Percentiles rank a stretch among this genome's conserved stretches.
phyloP scores from a whole-genome alignment of 2,888 invertebrate species.

The Sinelater perroti region DNA sequence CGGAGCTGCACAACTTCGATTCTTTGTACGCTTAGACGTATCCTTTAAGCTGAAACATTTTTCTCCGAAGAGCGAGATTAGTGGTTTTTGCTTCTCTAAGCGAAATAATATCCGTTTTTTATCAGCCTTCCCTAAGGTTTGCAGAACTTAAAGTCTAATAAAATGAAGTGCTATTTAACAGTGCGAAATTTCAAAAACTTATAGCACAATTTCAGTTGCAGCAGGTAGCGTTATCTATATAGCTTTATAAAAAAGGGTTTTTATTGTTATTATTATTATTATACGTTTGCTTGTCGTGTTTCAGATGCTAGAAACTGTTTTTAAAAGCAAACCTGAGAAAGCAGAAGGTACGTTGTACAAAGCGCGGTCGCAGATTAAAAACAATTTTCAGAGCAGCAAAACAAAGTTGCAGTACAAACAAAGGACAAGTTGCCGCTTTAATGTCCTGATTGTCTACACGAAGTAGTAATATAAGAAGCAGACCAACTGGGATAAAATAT shows the following conservation, averaged over 20 bases:
- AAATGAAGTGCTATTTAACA: constrained; percentile 15
- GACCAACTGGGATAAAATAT: constrained; percentile 14
- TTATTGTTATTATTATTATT: too few species aligned
- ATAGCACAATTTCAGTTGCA: too few species aligned
- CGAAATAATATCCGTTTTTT: constrained; percentile 19
- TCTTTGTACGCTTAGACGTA: neutral
- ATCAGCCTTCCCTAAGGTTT: constrained; percentile 12
- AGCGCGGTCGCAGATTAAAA: too few species aligned
- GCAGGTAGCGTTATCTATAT: too few species aligned
- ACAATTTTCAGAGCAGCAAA: too few species aligned
- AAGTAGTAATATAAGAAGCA: constrained; percentile 10
- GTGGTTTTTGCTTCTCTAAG: constrained; percentile 6
- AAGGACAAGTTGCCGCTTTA: constrained; percentile 4
- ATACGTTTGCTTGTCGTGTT: too few species aligned
- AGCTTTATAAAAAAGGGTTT: too few species aligned
- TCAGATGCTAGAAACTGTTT: too few species aligned
- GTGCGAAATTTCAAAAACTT: too few species aligned
- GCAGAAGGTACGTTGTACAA: too few species aligned
- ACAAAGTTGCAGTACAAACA: neutral
- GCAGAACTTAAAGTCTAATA: too few species aligned
- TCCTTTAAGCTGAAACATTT: constrained; percentile 5
- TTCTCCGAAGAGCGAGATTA: constrained; percentile 15
- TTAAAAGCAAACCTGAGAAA: too few species aligned
- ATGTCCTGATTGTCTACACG: constrained; percentile 16
- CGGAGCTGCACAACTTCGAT: neutral